Percentiles rank a stretch among this genome's conserved stretches.
These are phyloP conservation scores for Agriopis leucophaearia DNA, from an alignment of 2,888 invertebrate species.

Conservation along the genomic window DNA sequence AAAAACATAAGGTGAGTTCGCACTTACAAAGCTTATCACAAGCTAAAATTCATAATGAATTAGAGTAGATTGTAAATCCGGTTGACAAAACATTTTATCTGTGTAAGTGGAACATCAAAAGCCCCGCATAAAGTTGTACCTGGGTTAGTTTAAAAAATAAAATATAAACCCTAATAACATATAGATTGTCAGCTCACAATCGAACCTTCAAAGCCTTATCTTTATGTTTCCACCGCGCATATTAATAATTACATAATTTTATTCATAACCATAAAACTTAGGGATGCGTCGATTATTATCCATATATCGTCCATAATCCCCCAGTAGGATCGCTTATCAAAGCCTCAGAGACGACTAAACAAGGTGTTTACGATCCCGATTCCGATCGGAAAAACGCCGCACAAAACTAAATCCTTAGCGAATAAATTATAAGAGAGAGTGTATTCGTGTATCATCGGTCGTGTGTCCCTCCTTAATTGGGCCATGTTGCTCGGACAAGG, in stretches of 20 bases:
- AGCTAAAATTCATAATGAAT: background rate
- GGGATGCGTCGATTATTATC: constrained; percentile 55
- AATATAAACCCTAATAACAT: constrained; percentile 11
- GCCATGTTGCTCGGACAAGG: constrained; percentile 76
- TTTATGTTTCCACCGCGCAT: constrained; percentile 19
- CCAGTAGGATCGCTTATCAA: constrained; percentile 65
- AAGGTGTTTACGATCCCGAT: constrained; percentile 85
- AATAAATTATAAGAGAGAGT: constrained; percentile 81
- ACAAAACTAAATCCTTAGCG: constrained; percentile 76
- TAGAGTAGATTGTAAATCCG: background rate
- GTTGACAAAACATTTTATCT: background rate
- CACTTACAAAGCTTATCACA: background rate
- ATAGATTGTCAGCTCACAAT: constrained; percentile 10
- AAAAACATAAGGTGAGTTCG: background rate
- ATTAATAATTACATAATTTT: constrained; percentile 36
- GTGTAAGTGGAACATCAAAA: background rate
- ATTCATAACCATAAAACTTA: constrained; percentile 38
- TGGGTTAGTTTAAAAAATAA: background rate
- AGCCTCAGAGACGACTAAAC: constrained; percentile 73
- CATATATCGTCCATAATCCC: constrained; percentile 61
- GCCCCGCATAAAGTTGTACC: background rate
- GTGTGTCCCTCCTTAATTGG: constrained; percentile 80
- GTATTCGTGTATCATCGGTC: constrained; percentile 48
- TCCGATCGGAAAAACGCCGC: constrained; percentile 73
- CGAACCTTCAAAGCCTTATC: constrained; percentile 19